These are phyloP conservation scores for Drosophila incognita DNA, from an alignment of 2,888 invertebrate species.

Conservation along the genomic window DNA sequence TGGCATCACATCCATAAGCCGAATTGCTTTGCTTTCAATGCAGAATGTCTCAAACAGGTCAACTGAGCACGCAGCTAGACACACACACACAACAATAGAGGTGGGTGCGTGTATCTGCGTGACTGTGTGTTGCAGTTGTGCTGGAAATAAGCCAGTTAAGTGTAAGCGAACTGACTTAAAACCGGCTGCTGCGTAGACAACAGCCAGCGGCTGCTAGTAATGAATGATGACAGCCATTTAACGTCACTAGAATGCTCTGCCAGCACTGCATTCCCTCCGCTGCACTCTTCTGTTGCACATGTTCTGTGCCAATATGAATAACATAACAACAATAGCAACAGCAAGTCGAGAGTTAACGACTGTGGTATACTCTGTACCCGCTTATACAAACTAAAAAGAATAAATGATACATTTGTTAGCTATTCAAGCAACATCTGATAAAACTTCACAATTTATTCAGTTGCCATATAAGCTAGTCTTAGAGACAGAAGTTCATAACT, in stretches of 20 bases:
- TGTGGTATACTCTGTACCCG: neutral
- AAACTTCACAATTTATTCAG: neutral
- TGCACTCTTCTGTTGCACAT: neutral
- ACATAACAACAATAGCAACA: conserved; percentile 36
- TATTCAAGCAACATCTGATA: neutral
- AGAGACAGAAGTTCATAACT: neutral
- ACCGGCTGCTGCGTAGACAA: conserved; percentile 59
- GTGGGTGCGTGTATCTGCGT: conserved; percentile 5
- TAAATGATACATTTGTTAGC: neutral
- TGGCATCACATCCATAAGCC: conserved; percentile 38
- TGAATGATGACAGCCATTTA: conserved; percentile 79
- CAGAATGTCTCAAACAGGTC: conserved; percentile 44
- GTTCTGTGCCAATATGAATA: conserved; percentile 61
- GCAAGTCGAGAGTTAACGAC: neutral
- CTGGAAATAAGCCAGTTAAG: conserved; percentile 64
- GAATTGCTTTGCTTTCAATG: conserved; percentile 47
- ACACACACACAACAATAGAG: conserved; percentile 8
- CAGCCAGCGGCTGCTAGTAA: conserved; percentile 68
- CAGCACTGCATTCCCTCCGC: neutral
- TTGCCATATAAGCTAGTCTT: neutral
- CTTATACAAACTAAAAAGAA: neutral
- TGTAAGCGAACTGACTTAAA: conserved; percentile 53
- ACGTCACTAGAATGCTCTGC: conserved; percentile 25
- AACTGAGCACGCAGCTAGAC: conserved; percentile 24
- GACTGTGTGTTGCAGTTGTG: conserved; percentile 12